A percentile compares a stretch with the other conserved stretches of the same genome.
phyloP scores from a whole-genome alignment of 2,113 vertebrate species.

The Pardalotus punctatus region DNA sequence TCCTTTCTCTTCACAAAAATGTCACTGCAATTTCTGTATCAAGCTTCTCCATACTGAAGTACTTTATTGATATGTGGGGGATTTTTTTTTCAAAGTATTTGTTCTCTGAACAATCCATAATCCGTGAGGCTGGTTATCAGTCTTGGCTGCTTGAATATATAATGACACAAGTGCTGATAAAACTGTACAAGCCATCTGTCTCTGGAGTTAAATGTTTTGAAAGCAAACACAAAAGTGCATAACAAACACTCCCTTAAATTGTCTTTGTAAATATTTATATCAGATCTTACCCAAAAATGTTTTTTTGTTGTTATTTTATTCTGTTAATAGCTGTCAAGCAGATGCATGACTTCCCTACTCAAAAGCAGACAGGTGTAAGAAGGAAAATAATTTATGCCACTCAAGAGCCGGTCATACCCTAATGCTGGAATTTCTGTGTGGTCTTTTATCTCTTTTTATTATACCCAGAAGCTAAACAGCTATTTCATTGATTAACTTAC shows the following conservation, averaged over 20 bases:
- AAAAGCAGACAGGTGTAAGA: conserved; percentile 28
- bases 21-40: background rate
- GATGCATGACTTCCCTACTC: conserved; percentile 1
- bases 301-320: conserved; percentile 50
- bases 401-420: background rate
- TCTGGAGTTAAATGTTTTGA: conserved; percentile 66
- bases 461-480: conserved; percentile 28
- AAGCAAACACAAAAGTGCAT: conserved; percentile 55
- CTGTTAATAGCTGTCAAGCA: conserved; percentile 45
- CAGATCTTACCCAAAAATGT: background rate
- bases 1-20: conserved; percentile 48
- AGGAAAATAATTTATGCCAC: background rate
- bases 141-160: conserved; percentile 61
- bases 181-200: conserved; percentile 63
- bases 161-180: conserved; percentile 58
- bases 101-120: conserved; percentile 34
- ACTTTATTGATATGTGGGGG: background rate
- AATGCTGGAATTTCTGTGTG: background rate
- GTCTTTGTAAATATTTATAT: conserved; percentile 67
- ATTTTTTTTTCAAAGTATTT: conserved; percentile 20
- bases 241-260: conserved; percentile 43
- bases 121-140: conserved; percentile 35
- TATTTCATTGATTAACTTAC: conserved; percentile 67
- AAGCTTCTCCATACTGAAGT: conserved; percentile 32
- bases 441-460: conserved; percentile 58